Evolutionary conservation across 35 echinoderm and acorn worm species (phyloP).

Genomic region (Stichopus chloronotus): DNA sequence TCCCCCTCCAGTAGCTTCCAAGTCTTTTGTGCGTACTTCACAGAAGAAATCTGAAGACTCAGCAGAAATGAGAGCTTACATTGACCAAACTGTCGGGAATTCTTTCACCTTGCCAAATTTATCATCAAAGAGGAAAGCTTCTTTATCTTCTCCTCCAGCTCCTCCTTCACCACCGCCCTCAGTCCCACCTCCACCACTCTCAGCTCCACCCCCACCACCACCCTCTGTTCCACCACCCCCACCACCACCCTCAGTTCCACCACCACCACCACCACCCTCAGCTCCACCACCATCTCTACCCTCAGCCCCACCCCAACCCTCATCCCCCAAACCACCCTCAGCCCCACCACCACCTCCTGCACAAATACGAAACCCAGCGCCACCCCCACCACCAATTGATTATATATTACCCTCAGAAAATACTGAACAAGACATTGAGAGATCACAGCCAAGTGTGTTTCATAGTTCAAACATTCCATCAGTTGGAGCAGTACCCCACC

Average conservation of each 20-base stretch:
- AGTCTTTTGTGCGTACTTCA: background rate
- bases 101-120: background rate
- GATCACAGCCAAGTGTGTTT: background rate
- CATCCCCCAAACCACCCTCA: background rate
- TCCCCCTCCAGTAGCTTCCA: background rate
- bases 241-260: background rate
- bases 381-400: background rate
- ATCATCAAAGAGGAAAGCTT: no score
- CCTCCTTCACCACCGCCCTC: background rate
- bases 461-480: background rate
- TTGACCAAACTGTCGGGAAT: background rate
- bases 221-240: background rate
- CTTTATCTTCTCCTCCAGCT: background rate
- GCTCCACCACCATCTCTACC: background rate
- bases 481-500: background rate
- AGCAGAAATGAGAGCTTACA: background rate
- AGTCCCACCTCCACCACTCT: background rate
- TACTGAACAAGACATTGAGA: background rate
- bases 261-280: background rate
- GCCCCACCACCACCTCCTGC: background rate
- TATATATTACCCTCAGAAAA: background rate
- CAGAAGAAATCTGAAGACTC: background rate
- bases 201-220: background rate
- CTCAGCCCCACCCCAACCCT: background rate
- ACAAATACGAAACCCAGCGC: background rate